These are phyloP conservation scores for Steinernema hermaphroditum DNA, from an alignment of 2,888 invertebrate species.

Conservation along the genomic window DNA sequence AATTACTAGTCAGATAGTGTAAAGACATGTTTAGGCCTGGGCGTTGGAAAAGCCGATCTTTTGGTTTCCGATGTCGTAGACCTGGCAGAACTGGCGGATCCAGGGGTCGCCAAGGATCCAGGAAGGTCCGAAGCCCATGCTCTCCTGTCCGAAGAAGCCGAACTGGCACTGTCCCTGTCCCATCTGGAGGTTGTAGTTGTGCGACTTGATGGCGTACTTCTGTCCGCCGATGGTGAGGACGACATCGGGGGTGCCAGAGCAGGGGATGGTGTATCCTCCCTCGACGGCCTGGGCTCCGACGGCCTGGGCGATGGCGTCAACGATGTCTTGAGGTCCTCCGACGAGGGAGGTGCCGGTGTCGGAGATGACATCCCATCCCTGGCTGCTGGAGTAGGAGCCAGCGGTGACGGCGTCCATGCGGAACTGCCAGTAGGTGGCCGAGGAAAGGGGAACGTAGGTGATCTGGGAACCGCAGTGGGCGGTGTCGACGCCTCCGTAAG, in stretches of 20 bases:
- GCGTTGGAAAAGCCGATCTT: constrained; percentile 47
- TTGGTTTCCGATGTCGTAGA: constrained; percentile 52
- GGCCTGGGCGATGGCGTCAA: constrained; percentile 43
- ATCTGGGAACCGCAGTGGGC: constrained; percentile 27
- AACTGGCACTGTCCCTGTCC: background rate
- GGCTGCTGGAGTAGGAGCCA: constrained; percentile 41
- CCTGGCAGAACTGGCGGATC: constrained; percentile 55
- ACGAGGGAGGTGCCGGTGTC: constrained; percentile 55
- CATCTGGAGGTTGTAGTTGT: background rate
- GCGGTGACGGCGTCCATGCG: constrained; percentile 16
- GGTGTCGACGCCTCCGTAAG: constrained; percentile 36
- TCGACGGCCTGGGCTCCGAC: constrained; percentile 40
- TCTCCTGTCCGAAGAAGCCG: constrained; percentile 30
- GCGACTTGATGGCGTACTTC: background rate
- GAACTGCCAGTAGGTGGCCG: constrained; percentile 33
- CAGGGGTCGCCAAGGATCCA: constrained; percentile 58
- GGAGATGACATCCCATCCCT: too few relatives aligned
- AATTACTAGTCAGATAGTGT: background rate
- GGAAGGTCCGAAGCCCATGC: constrained; percentile 49
- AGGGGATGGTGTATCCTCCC: background rate
- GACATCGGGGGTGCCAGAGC: background rate
- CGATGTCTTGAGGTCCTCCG: constrained; percentile 43
- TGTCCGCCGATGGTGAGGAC: constrained; percentile 18
- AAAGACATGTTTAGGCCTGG: background rate
- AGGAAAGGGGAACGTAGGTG: constrained; percentile 29